A percentile compares a stretch with the other conserved stretches of the same genome.
Evolutionary conservation across 2,113 vertebrate species (phyloP).

Genomic region (Pelobates fuscus): DNA sequence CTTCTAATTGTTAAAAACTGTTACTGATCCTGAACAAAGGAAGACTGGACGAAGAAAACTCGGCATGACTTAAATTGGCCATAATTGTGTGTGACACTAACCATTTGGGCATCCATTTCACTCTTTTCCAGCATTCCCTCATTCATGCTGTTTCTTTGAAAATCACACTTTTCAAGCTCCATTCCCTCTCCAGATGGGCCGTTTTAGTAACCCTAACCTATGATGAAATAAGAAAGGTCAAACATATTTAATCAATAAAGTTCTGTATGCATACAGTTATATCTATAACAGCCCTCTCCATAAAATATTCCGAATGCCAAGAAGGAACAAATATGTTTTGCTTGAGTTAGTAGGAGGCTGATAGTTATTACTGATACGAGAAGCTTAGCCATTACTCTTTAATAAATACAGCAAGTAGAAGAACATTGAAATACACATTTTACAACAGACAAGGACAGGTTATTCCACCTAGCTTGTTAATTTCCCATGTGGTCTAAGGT

Average conservation of each 20-base stretch:
- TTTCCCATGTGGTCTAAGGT: too few relatives aligned
- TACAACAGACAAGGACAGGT: background rate
- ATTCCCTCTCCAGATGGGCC: slow-evolving; percentile 44
- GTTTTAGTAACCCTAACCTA: slow-evolving; percentile 33
- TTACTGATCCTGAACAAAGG: background rate
- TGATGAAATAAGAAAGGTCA: slow-evolving; percentile 47
- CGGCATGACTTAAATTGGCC: background rate
- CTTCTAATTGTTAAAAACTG: background rate
- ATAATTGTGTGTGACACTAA: slow-evolving; percentile 7
- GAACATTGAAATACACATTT: background rate
- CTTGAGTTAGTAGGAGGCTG: background rate
- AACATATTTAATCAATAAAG: slow-evolving; percentile 40
- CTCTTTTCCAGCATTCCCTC: background rate
- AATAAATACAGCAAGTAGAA: background rate
- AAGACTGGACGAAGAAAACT: background rate
- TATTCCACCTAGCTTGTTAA: too few relatives aligned
- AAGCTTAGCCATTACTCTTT: slow-evolving; percentile 1
- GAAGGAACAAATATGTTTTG: slow-evolving; percentile 15
- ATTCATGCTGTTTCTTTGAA: slow-evolving; percentile 13
- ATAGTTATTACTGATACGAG: slow-evolving; percentile 16
- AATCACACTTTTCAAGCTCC: background rate
- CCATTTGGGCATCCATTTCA: background rate
- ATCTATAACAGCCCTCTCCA: slow-evolving; percentile 13
- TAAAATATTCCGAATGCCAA: slow-evolving; percentile 36
- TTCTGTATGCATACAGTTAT: slow-evolving; percentile 21